Percentiles rank a stretch among this genome's conserved stretches.
Evolutionary conservation across 1,140 invertebrate genomes (phyloP).

Genomic region (Meloidogyne floridensis): DNA sequence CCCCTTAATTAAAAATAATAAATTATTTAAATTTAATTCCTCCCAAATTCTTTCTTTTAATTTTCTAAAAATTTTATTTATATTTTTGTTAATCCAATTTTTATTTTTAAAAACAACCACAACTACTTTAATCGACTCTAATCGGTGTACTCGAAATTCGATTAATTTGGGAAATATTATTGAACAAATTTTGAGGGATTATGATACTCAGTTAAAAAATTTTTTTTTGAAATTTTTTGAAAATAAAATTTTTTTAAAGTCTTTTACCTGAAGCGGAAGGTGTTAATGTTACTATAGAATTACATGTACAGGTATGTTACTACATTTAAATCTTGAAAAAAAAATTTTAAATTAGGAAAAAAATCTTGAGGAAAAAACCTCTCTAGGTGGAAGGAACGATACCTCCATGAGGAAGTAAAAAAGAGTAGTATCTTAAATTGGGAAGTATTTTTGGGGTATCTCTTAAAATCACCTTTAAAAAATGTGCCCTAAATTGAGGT

Average conservation of each 20-base stretch:
- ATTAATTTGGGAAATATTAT: conserved; percentile 64
- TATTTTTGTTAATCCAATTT: neutral
- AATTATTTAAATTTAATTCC: neutral
- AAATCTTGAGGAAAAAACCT: too few relatives aligned
- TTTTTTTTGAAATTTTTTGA: neutral
- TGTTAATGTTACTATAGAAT: conserved; percentile 65
- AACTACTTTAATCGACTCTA: neutral
- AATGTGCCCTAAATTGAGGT: too few relatives aligned
- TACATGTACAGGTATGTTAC: conserved; percentile 62
- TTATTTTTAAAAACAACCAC: neutral
- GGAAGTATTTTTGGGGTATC: too few relatives aligned
- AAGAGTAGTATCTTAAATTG: too few relatives aligned
- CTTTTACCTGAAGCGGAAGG: conserved; percentile 64
- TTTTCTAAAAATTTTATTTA: neutral
- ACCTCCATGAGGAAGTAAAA: too few relatives aligned
- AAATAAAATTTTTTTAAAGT: conserved; percentile 9
- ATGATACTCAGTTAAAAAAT: conserved; percentile 52
- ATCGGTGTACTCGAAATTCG: conserved; percentile 55
- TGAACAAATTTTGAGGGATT: conserved; percentile 57
- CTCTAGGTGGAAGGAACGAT: too few relatives aligned
- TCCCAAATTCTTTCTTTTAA: neutral
- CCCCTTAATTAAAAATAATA: too few relatives aligned
- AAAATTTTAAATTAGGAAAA: too few relatives aligned
- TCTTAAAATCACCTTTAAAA: too few relatives aligned
- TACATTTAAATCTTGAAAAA: too few relatives aligned